Evolutionary conservation across 2,113 vertebrate species (phyloP).

Genomic region (Lepidothrix coronata): DNA sequence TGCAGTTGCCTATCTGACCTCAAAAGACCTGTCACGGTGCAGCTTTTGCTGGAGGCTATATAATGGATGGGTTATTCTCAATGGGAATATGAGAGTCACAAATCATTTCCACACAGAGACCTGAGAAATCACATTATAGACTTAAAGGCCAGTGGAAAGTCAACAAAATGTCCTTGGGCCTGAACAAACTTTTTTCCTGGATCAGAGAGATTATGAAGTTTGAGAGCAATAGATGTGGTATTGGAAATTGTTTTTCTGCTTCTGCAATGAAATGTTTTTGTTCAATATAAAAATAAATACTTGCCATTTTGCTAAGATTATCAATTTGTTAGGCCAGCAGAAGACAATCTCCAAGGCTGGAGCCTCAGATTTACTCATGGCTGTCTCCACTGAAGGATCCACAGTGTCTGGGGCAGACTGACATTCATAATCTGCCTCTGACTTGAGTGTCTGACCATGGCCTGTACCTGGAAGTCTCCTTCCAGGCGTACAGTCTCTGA

Average conservation of each 20-base stretch:
- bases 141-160: not conserved
- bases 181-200: not conserved
- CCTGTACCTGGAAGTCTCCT: not conserved
- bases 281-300: not conserved
- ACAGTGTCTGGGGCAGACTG: not conserved
- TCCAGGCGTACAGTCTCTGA: fast-evolving
- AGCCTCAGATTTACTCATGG: not conserved
- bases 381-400: not conserved
- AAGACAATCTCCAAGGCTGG: not conserved
- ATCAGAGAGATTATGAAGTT: not conserved
- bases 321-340: not conserved
- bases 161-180: not conserved
- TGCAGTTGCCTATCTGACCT: not conserved
- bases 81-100: not conserved
- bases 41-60: constrained; percentile 9
- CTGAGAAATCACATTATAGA: not conserved
- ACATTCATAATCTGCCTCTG: not conserved
- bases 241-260: not conserved
- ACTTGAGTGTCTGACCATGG: fast-evolving
- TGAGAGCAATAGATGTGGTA: not conserved
- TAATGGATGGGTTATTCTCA: constrained; percentile 17
- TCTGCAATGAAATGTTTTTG: not conserved
- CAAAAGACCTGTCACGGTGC: not conserved
- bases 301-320: not conserved
- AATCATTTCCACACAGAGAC: constrained; percentile 8